Evolutionary conservation across 2,888 invertebrate genomes (phyloP), one percentile per base, ranked within the genome.

Genomic region (Ophion ventricosus): DNA sequence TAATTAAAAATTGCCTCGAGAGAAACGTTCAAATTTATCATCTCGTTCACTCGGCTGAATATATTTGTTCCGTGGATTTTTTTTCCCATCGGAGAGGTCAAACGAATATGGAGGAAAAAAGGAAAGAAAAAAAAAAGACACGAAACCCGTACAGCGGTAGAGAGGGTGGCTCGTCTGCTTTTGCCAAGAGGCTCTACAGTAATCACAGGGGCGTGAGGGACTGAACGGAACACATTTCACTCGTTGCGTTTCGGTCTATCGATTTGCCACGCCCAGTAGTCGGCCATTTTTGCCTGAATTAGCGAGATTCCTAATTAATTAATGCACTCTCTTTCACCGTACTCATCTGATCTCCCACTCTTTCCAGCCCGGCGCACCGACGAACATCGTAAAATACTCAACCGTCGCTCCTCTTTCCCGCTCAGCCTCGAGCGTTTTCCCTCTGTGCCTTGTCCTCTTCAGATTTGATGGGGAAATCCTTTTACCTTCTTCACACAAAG

Each of bases 261-360:
- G 91, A 91, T 89, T 84, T 85, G 87, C 88, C 89, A 88, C 90
- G 91, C 90, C 91, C 90, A 88, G 82, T 70, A 56, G 89, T 87
- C 91, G 90, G 91, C 90, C 91, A 90, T 90, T 89, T 91, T 90
- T 87, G 89, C 88, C 80, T 87, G 88, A 91, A 90, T 90, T 90
- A 90, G 88, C 88, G 88, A 90, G 79, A 90, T 91, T 90, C 87
- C 87, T 89, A 90, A 89, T 91, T 90, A 90, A 90, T 90, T 89
- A 90, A 91, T 90, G 89, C 88, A 84, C 86, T 85, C 49, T 49
- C 89, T 88, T 83, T 56, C 63, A 54, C 69, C 81, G 75, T 83
- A 11, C 59, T 66, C 23, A 72, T 26, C 61, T 75, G 69, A 20
- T 57, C 67, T n/a, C 70, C 43, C 29, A 35, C 73, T 69, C 75